Base-by-base conservation (phyloP, 2,888 invertebrate species). In the Dicycla oo region DNA sequence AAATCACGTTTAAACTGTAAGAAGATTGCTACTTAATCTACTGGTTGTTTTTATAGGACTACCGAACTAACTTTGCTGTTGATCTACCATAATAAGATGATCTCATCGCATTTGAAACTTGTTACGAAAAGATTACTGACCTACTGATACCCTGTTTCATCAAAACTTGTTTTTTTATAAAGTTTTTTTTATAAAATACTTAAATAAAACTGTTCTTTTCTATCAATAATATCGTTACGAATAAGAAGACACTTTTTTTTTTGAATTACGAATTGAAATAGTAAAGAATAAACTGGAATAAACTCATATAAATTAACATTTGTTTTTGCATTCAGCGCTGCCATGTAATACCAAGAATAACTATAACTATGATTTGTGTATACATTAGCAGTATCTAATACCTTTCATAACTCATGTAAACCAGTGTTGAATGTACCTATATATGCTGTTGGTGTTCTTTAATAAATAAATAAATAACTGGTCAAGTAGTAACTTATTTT, bases 21-120 rank as follows among this genome's bases (percentile, higher is more conserved):
- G 67, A 23, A 56, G 66, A 73, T 82, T 62, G 26, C n/a, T 49
- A 11, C 51, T 62, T 56, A 65, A 72, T 56, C 49, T 30, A 20
- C 26, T 18, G 51, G 3, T 10, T 69, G n/a, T 38, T 54, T 56
- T 60, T 49, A 51, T 61, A 47, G 49, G 30, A 45, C 30, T 26
- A 20, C 47, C 30, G 40, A 10, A 26, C 23, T 26, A 38, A 51
- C 2, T 73, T 73, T 47, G 7, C 10, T 15, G 23, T 49, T 54
- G 0, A 26, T 76, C 43, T 7, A 34, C 0, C 3, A 3, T 47
- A n/a, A 26, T 34, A 49, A 23, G 40, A 56, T 67, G 30, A 56
- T 57, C 20, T n/a, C 7, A 34, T 74, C 23, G 26, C 5, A 30
- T 15, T 15, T 26, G 26, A 43, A 61, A 43, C 7, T 20, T 43